These are phyloP conservation scores for Drosophila paramelanica DNA, from an alignment of 2,888 invertebrate species.

Conservation along the genomic window DNA sequence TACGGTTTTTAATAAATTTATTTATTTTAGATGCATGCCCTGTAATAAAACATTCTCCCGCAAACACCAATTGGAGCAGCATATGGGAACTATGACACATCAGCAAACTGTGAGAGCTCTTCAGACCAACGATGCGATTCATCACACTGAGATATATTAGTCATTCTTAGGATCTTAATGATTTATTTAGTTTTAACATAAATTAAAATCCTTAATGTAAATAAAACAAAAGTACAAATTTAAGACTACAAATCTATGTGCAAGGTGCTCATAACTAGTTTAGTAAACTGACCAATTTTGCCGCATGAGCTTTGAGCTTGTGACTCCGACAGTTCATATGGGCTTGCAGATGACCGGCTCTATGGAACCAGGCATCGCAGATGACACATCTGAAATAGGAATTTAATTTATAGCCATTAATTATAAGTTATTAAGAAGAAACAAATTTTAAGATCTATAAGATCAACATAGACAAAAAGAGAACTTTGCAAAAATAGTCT, in stretches of 20 bases:
- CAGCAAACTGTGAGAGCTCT: constrained; percentile 77
- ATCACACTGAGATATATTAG: constrained; percentile 66
- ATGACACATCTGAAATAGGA: constrained; percentile 19
- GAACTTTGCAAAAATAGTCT: not conserved
- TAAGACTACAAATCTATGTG: constrained; percentile 2
- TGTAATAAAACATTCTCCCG: constrained; percentile 84
- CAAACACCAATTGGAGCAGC: constrained; percentile 83
- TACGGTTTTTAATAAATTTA: not conserved
- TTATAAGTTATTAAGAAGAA: not conserved
- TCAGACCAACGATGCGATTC: constrained; percentile 44
- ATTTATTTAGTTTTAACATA: constrained; percentile 35
- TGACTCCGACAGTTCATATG: constrained; percentile 6
- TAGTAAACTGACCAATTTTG: not conserved
- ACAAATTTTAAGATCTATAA: not conserved
- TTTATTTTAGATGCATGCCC: constrained; percentile 74
- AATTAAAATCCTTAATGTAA: constrained; percentile 34
- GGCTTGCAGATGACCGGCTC: constrained; percentile 10
- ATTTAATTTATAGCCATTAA: not conserved
- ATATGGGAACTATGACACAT: constrained; percentile 82
- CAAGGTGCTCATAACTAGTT: not conserved
- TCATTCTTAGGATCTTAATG: constrained; percentile 22
- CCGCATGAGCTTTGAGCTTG: constrained; percentile 4
- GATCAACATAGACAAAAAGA: not conserved
- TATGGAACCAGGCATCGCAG: constrained; percentile 19
- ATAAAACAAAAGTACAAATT: constrained; percentile 55